These are phyloP conservation scores for Plagodis pulveraria DNA, from an alignment of 2,888 invertebrate species.

Conservation along the genomic window DNA sequence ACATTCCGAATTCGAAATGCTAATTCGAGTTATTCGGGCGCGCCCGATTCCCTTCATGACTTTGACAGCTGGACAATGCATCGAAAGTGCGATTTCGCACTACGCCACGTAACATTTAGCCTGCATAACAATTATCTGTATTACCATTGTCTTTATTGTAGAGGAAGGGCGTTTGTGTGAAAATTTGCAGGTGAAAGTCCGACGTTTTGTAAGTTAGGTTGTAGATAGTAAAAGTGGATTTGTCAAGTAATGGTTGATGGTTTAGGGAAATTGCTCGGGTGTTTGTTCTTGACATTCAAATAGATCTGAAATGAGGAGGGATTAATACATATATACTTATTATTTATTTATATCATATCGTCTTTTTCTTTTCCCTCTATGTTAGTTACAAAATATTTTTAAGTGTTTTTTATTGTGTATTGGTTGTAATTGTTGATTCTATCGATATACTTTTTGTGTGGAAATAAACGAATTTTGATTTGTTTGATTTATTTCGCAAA, in stretches of 20 bases:
- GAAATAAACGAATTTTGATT: too few species aligned
- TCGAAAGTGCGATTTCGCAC: slow-evolving; percentile 28
- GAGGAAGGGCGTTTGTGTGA: slow-evolving; percentile 66
- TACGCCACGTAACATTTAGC: slow-evolving; percentile 62
- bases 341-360: too few species aligned
- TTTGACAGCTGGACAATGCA: slow-evolving; percentile 29
- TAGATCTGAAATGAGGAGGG: neutral
- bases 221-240: slow-evolving; percentile 28
- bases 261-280: slow-evolving; percentile 8
- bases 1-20: slow-evolving; percentile 27
- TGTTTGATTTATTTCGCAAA: too few species aligned
- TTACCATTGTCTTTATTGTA: slow-evolving; percentile 69
- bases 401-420: too few species aligned
- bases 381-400: too few species aligned
- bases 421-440: too few species aligned
- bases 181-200: slow-evolving; percentile 57
- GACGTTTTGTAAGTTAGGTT: slow-evolving; percentile 45
- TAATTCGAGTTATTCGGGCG: slow-evolving; percentile 24
- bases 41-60: slow-evolving; percentile 28
- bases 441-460: too few species aligned
- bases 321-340: neutral
- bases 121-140: slow-evolving; percentile 64
- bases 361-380: too few species aligned
- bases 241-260: slow-evolving; percentile 7
- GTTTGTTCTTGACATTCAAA: neutral